Conservation (phyloP, 2,113 vertebrate genomes). For the Ctenodactylus gundi region DNA sequence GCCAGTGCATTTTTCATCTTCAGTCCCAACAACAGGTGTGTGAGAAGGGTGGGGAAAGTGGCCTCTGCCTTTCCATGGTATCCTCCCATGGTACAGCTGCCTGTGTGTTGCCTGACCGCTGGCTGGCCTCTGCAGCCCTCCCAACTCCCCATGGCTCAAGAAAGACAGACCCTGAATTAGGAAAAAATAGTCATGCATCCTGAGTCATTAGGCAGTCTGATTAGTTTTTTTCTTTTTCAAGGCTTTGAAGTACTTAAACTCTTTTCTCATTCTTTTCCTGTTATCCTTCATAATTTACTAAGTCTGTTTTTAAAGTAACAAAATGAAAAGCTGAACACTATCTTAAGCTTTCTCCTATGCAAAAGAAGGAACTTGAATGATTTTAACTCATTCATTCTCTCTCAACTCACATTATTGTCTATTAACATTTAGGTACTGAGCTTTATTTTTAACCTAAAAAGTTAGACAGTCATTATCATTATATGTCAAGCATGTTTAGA, state of each 20-base stretch:
- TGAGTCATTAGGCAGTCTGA: background rate
- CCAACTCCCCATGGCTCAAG: background rate
- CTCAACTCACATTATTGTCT: background rate
- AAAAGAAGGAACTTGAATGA: background rate
- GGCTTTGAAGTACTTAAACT: background rate
- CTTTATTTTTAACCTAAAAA: background rate
- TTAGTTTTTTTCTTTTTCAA: background rate
- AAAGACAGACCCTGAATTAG: background rate
- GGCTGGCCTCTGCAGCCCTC: background rate
- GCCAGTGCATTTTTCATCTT: slow-evolving; percentile 98
- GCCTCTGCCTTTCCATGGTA: background rate
- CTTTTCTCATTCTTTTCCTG: background rate
- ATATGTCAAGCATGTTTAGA: background rate
- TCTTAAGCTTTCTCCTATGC: background rate
- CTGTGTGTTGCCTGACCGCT: background rate
- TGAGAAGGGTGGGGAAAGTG: background rate
- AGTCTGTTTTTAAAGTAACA: background rate
- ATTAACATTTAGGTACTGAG: background rate
- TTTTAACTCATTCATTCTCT: background rate
- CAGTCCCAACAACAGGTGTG: slow-evolving; percentile 95
- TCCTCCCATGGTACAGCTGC: background rate
- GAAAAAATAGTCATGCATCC: background rate
- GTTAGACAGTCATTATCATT: background rate
- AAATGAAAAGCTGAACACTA: background rate
- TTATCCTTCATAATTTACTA: background rate